A percentile compares a stretch with the other conserved stretches of the same genome.
phyloP scores from a whole-genome alignment of 2,888 invertebrate species.

The Digitonthophagus gazella region DNA sequence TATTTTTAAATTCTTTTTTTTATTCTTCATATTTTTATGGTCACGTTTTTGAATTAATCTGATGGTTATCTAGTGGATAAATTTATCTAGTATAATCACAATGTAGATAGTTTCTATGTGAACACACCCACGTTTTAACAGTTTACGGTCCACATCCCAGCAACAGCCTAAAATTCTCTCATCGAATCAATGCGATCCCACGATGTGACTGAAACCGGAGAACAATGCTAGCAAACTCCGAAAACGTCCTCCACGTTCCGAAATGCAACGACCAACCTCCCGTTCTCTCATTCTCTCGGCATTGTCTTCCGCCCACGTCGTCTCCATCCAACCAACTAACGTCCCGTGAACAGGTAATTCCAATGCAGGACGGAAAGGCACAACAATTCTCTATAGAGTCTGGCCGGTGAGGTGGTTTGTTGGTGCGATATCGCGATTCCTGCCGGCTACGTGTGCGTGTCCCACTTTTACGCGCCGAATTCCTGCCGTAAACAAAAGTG shows the following conservation, averaged over 20 bases:
- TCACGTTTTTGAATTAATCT: too few relatives aligned
- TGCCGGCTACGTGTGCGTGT: background rate
- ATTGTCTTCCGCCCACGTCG: background rate
- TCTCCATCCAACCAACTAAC: background rate
- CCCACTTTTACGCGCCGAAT: background rate
- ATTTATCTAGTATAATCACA: too few relatives aligned
- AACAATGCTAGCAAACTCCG: background rate
- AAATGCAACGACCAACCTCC: background rate
- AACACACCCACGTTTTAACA: too few relatives aligned
- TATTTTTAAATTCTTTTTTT: too few relatives aligned
- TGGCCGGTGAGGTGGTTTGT: background rate
- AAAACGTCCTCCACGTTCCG: background rate
- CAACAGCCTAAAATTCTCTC: too few relatives aligned
- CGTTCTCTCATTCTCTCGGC: too few relatives aligned
- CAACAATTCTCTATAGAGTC: background rate
- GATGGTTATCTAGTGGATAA: too few relatives aligned
- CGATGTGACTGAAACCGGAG: background rate
- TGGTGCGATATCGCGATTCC: background rate
- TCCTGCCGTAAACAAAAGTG: background rate
- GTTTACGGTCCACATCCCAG: too few relatives aligned
- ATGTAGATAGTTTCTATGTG: too few relatives aligned
- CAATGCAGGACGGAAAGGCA: background rate
- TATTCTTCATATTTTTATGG: too few relatives aligned
- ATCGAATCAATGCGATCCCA: background rate
- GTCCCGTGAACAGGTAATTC: background rate